Evolutionary conservation across 53 echinoderm and acorn worm genomes (phyloP), one percentile per base, ranked within the genome.

Genomic region (Zoroaster sp.): DNA sequence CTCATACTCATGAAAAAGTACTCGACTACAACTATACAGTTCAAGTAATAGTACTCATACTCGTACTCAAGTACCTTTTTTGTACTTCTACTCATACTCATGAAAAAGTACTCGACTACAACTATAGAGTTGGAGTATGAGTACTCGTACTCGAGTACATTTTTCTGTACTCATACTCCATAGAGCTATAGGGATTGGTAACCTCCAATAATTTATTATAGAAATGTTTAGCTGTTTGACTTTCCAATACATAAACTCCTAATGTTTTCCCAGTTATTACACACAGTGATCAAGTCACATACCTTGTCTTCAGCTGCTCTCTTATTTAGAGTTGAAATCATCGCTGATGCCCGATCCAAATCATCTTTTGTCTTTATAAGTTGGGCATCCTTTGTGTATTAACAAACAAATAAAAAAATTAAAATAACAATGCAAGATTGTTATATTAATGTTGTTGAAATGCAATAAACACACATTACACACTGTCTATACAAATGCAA

Each of bases 271-370:
- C n/a, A n/a, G n/a, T n/a, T n/a, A n/a, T n/a, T n/a, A n/a, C n/a
- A n/a, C n/a, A n/a, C n/a, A n/a, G n/a, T n/a, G 34, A 18, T 34
- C 15, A 71, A n/a, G 18, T 30, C 18, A 46, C 68, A 18, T 88
- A 94, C 96, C 94, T 96, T 94, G 39, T 93, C 91, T 55, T 93
- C 94, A 28, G 45, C 74, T 43, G 90, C 72, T 33, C 82, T 87
- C 66, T 91, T 91, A 45, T 85, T 72, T 37, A 94, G 53, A 6
- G 54, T 44, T 37, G 85, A n/a, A 18, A 95, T 86, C 8, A 81
- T 87, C 0, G 46, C 72, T 2, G 30, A 42, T 37, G 78, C 83
- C n/a, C 46, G 47, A 0, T 72, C 93, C 35, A 88, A 88, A 32
- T 82, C 90, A 0, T 92, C 81, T 43, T 88, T 78, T 0, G 83